Evolutionary conservation across 2,888 invertebrate species (phyloP).

Genomic region (Phyllotreta striolata): DNA sequence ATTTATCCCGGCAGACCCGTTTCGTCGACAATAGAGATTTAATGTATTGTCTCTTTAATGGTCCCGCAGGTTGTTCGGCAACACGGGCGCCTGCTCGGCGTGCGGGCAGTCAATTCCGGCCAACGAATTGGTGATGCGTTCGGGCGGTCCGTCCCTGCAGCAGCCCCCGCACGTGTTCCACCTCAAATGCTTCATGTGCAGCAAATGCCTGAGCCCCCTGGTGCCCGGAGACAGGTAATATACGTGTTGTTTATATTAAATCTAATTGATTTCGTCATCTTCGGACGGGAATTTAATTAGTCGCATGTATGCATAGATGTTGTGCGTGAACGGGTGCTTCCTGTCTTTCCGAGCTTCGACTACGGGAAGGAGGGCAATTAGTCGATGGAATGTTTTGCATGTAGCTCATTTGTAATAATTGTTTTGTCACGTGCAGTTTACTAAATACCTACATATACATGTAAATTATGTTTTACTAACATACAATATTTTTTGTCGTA

Average conservation of each 20-base stretch:
- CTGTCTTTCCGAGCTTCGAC: no score
- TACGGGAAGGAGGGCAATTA: no score
- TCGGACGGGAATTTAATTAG: constrained; percentile 5
- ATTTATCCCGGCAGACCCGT: no score
- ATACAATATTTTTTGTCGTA: constrained; percentile 55
- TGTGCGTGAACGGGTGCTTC: no score
- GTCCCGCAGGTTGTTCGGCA: constrained; percentile 86
- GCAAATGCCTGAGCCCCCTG: constrained; percentile 89
- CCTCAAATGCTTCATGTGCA: constrained; percentile 95
- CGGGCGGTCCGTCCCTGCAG: constrained; percentile 67
- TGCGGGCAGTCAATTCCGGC: constrained; percentile 94
- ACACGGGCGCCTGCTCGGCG: constrained; percentile 87
- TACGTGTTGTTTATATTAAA: constrained; percentile 16
- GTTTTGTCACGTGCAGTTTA: no score
- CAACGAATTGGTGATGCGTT: constrained; percentile 92
- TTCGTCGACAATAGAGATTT: constrained; percentile 49
- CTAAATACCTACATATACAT: no score
- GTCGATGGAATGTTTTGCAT: no score
- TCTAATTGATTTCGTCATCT: constrained; percentile 18
- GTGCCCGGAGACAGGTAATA: constrained; percentile 78
- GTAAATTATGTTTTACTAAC: no score
- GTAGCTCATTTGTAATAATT: no score
- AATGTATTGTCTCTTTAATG: constrained; percentile 56
- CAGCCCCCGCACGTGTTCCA: constrained; percentile 84
- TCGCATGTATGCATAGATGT: background rate